Conservation (phyloP, 2,888 invertebrate species). For the Spilosoma lubricipeda region DNA sequence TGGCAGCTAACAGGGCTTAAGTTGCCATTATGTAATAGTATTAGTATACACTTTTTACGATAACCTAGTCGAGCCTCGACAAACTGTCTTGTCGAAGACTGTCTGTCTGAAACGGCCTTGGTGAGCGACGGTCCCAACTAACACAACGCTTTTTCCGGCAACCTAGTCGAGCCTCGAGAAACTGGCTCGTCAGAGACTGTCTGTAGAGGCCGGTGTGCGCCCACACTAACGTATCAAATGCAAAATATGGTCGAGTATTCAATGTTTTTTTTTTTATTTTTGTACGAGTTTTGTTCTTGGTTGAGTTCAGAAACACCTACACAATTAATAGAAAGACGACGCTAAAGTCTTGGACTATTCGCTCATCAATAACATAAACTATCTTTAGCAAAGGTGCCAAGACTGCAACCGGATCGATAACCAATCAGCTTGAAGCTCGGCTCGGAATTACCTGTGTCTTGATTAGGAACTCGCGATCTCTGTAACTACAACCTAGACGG, state of each 20-base stretch:
- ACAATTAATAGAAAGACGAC: not conserved
- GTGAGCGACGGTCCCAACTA: too few species aligned
- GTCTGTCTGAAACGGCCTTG: too few species aligned
- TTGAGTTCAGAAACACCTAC: not conserved
- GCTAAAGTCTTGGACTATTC: conserved; percentile 28
- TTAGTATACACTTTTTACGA: too few species aligned
- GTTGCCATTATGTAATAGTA: too few species aligned
- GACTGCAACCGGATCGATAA: conserved; percentile 76
- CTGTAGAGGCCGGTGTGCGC: too few species aligned
- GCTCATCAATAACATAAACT: conserved; percentile 62
- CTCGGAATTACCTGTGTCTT: conserved; percentile 72
- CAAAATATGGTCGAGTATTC: not conserved
- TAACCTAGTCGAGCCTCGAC: too few species aligned
- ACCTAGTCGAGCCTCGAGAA: too few species aligned
- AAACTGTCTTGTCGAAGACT: too few species aligned
- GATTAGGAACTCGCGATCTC: conserved; percentile 76
- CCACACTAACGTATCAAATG: too few species aligned
- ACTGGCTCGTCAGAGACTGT: too few species aligned
- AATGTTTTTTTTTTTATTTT: not conserved
- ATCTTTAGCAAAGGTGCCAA: conserved; percentile 58
- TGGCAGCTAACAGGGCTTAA: too few species aligned
- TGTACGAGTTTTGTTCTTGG: not conserved
- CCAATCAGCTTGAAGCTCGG: conserved; percentile 70
- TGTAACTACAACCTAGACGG: conserved; percentile 56
- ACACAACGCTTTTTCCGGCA: too few species aligned